Conservation (phyloP, 2,797 vertebrate species). For the Coregonus suidteri region DNA sequence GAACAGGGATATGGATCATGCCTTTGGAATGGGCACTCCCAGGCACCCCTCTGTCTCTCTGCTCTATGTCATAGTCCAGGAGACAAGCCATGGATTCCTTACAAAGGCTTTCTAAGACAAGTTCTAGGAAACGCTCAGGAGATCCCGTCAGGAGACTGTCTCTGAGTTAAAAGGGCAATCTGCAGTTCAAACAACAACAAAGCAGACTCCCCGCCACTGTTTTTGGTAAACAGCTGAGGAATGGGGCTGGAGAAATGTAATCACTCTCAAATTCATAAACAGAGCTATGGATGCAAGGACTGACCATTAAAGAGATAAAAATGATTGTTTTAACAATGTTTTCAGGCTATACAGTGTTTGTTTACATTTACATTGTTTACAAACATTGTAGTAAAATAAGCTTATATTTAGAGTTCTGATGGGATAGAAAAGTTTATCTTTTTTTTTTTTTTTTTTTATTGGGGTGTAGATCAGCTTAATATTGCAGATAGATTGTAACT, state of each 20-base stretch:
- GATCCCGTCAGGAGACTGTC: neutral
- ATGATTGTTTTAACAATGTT: neutral
- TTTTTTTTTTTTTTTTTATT: too few species aligned
- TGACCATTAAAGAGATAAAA: neutral
- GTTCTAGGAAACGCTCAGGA: neutral
- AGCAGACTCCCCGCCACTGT: neutral
- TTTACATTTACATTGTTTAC: neutral
- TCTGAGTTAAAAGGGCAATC: neutral
- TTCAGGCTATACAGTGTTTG: neutral
- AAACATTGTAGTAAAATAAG: neutral
- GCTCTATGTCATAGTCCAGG: neutral
- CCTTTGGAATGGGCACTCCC: neutral
- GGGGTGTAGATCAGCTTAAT: too few species aligned
- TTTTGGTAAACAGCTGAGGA: too few species aligned
- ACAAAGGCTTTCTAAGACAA: neutral
- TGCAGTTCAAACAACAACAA: neutral
- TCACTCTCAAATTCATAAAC: too few species aligned
- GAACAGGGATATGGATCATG: neutral
- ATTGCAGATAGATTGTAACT: too few species aligned
- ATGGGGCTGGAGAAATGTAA: too few species aligned
- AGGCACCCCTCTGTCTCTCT: neutral
- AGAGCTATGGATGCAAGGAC: too few species aligned
- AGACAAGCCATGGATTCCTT: neutral
- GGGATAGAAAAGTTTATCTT: too few species aligned
- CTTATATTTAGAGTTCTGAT: too few species aligned